Evolutionary conservation across 2,113 vertebrate genomes (phyloP), one percentile per base, ranked within the genome.

Genomic region (Cyanoderma ruficeps): DNA sequence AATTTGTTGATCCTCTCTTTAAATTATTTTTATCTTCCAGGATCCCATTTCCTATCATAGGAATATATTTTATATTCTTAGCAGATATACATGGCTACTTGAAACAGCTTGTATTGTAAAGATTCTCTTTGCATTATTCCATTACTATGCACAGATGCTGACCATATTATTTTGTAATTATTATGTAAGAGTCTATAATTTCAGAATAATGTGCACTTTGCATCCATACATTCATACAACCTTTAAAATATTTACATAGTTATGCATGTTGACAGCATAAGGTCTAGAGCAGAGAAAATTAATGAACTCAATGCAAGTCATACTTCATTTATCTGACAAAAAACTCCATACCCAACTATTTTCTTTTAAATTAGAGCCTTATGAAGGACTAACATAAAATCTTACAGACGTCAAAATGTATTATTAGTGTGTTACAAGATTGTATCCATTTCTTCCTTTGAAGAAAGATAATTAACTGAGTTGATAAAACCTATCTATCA

Each of bases 291-390:
- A 44, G 30, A 24, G 30, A 28, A 92, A 95, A 81, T 50, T 64
- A 81, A 65, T 60, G 0, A 87, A 72, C 35, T 39, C 61, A 78
- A 13, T 61, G 14, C 13, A 67, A 82, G 22, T 49, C 11, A 35
- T 3, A 30, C 2, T 72, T 56, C 4, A 81, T 56, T 72, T 81
- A 55, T 57, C 16, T 67, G 10, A 11, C 53, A 47, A 77, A 93
- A 69, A 27, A 1, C 0, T 1, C 2, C 18, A 37, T 20, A 22
- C 4, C 5, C 1, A 16, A 31, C 11, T 37, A 25, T 28, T 52
- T 56, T 22, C 6, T 61, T 74, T 63, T 68, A 37, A 83, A 75
- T 71, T 55, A 78, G 7, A 85, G 67, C 67, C 22, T 68, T 55
- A 31, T 5, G 7, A 79, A 90, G 57, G 20, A 50, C 15, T 63